These are phyloP conservation scores for Ceyx cyanopectus DNA, from an alignment of 2,113 vertebrate species.

Conservation along the genomic window DNA sequence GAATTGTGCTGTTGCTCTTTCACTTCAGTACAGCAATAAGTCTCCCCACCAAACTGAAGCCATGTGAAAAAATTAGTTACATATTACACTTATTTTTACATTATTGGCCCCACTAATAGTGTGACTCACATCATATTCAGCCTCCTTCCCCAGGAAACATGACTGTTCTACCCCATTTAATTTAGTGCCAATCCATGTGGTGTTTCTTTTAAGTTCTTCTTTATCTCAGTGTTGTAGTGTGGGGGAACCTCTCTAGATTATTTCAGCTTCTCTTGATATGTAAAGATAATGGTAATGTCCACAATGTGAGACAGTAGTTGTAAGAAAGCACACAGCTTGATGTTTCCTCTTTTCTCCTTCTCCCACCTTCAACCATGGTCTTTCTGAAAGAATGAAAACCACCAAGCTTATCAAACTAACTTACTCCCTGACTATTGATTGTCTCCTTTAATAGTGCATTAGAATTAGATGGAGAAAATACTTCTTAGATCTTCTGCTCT, in stretches of 20 bases:
- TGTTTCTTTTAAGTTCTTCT: constrained; percentile 60
- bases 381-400: constrained; percentile 49
- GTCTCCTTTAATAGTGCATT: constrained; percentile 49
- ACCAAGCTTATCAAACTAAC: constrained; percentile 66
- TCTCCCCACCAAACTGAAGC: background rate
- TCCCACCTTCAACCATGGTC: constrained; percentile 38
- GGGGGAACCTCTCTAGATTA: constrained; percentile 60
- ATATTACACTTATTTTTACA: constrained; percentile 46
- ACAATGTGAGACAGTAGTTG: constrained; percentile 52
- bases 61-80: constrained; percentile 24
- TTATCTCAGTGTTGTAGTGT: constrained; percentile 52
- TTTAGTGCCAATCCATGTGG: constrained; percentile 51
- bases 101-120: constrained; percentile 59
- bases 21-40: background rate
- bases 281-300: constrained; percentile 67
- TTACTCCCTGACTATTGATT: constrained; percentile 70
- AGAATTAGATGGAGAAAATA: constrained; percentile 62
- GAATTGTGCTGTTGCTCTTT: background rate
- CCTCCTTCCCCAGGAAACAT: constrained; percentile 50
- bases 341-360: constrained; percentile 22
- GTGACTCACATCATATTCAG: constrained; percentile 66
- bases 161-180: constrained; percentile 65
- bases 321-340: constrained; percentile 64
- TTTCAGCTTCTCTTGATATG: constrained; percentile 69
- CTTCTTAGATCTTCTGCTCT: constrained; percentile 52